Percentiles rank a stretch among this genome's conserved stretches.
phyloP scores from a whole-genome alignment of 2,113 vertebrate species.

The Polypterus bichir region DNA sequence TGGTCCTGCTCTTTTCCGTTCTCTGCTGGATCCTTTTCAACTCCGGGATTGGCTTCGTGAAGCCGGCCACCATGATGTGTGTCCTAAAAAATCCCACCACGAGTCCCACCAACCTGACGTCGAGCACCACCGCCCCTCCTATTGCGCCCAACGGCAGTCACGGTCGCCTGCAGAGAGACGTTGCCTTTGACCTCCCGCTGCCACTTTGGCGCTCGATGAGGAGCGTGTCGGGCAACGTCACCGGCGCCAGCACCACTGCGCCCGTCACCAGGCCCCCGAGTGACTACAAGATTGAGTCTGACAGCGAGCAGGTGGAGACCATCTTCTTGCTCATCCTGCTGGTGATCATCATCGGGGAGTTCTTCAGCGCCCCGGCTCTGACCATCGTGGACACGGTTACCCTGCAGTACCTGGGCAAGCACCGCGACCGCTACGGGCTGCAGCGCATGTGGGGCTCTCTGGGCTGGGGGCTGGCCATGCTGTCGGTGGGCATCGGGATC shows the following conservation, averaged over 20 bases:
- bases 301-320: slow-evolving; percentile 69
- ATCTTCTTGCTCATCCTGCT: slow-evolving; percentile 88
- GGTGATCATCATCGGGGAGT: slow-evolving; percentile 87
- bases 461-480: slow-evolving; percentile 93
- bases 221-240: slow-evolving; percentile 9
- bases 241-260: slow-evolving; percentile 13
- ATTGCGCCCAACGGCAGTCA: slow-evolving; percentile 4
- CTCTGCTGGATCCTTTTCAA: slow-evolving; percentile 93
- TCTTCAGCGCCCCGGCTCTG: slow-evolving; percentile 90
- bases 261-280: slow-evolving; percentile 27
- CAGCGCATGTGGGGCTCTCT: slow-evolving; percentile 98
- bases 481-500: slow-evolving; percentile 86
- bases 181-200: slow-evolving; percentile 1
- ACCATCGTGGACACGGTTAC: slow-evolving; percentile 95
- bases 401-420: slow-evolving; percentile 80
- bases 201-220: slow-evolving; percentile 12
- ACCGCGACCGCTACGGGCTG: slow-evolving; percentile 84
- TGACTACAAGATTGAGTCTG: slow-evolving; percentile 30
- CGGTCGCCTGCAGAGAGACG: slow-evolving; percentile 31
- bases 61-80: slow-evolving; percentile 73
- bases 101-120: slow-evolving; percentile 1
- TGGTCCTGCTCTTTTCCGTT: slow-evolving; percentile 80
- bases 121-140: neutral
- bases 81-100: slow-evolving; percentile 37
- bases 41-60: slow-evolving; percentile 81